Percentiles rank a stretch among this genome's conserved stretches.
These are phyloP conservation scores for Tichodroma muraria DNA, from an alignment of 2,113 vertebrate genomes.

Conservation along the genomic window DNA sequence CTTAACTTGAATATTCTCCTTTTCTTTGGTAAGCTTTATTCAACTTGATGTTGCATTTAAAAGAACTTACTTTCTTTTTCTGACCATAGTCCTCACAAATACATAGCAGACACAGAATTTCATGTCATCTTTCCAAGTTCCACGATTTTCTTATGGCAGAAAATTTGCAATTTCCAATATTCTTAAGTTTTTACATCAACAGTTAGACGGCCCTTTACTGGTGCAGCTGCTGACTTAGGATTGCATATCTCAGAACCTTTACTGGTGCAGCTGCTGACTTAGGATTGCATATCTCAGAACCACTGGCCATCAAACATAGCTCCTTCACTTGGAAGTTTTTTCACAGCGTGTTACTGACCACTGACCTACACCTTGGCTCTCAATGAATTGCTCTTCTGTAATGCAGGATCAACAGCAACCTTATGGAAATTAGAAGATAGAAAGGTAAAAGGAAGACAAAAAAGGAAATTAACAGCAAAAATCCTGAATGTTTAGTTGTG, in stretches of 20 bases:
- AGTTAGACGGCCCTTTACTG: not conserved
- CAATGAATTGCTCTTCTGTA: not conserved
- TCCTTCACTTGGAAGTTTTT: not conserved
- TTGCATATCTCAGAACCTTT: not conserved
- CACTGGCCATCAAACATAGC: not conserved
- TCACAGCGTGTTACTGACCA: not conserved
- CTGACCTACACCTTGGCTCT: not conserved
- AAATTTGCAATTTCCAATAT: not conserved
- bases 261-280: not conserved
- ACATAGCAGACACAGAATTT: not conserved
- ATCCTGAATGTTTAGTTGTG: not conserved
- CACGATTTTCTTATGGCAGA: not conserved
- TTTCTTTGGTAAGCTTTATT: not conserved
- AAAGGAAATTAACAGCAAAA: not conserved
- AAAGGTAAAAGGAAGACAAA: not conserved
- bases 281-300: not conserved
- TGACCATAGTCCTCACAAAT: not conserved
- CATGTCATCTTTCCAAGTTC: not conserved
- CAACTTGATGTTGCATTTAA: not conserved
- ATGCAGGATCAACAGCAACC: not conserved
- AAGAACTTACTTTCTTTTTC: not conserved
- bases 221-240: not conserved
- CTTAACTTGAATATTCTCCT: not conserved
- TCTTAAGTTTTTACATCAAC: not conserved
- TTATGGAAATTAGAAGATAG: not conserved